Evolutionary conservation across 2,797 vertebrate genomes (phyloP), one percentile per base, ranked within the genome.

Genomic region (Pseudochirops cupreus): DNA sequence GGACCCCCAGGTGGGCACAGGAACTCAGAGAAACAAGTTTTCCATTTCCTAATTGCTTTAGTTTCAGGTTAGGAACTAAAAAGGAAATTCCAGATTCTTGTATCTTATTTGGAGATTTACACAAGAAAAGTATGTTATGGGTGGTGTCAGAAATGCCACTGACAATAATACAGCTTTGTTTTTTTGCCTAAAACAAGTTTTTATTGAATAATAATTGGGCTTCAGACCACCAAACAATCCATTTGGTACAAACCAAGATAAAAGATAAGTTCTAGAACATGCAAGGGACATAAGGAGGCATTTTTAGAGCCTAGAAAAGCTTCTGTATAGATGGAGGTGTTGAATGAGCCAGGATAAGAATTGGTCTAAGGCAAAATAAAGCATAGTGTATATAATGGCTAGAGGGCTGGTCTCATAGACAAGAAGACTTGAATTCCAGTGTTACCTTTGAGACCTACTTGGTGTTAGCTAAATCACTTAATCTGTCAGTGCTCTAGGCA

Each of bases 131-230:
- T 90, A 93, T 16, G 14, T 14, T 16, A 28, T 14, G 18, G 52
- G 16, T 56, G 53, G 31, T 97, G 54, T 92, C 31, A 91, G 91
- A 96, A 94, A 94, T 33, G 50, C 18, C 31, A 62, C 33, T 46
- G 87, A 94, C 33, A 91, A 87, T 59, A 39, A 54, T 46, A 91
- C 91, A 28, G 28, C 52, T 62, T 56, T n/a, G 9, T 7, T 39
- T 56, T 56, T 55, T 56, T 91, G 54, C 21, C 55, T 18, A 56
- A 12, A 31, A 62, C 52, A 92, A 53, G 59, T 46, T 91, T 93
- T 52, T 92, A 56, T 92, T 52, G 31, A 89, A 53, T 92, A 33
- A 56, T 62, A 59, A 92, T 46, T 54, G 55, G 52, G 90, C 11
- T 91, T 57, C 56, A 21, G 24, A 13, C 31, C 14, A 56, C 58